Base-by-base conservation (phyloP, 2,888 invertebrate species). In the Trissonchulus sp. region DNA sequence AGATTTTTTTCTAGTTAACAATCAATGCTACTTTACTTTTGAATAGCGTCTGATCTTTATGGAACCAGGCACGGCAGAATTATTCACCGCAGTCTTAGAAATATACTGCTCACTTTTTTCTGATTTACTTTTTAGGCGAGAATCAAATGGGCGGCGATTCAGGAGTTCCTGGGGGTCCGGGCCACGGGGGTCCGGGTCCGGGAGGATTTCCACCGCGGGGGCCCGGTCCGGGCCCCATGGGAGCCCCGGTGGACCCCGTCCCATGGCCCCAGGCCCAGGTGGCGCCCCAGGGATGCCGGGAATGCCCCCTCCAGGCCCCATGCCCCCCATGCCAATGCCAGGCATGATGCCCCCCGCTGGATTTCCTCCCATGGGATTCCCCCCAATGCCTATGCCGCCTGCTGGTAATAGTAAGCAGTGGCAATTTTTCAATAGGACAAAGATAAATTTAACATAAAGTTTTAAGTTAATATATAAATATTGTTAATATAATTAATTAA, bases 321-420 rank as follows among this genome's bases (percentile, higher is more conserved):
- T n/a, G n/a, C n/a, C n/a, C n/a, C n/a, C n/a, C n/a, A n/a, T n/a
- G n/a, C n/a, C n/a, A n/a, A n/a, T n/a, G 15, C 15, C 15, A 48
- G 18, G 8, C 15, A 48, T 48, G 48, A 30, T 23, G 31, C 65
- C 65, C 3, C 65, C 65, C 28, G n/a, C n/a, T 28, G 31, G 28
- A 3, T 23, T 23, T 63, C 28, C 65, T 63, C 28, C 28, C 15
- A 30, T 23, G 65, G 69, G 69, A 3, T 69, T 23, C 28, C 69
- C 69, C 8, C 33, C 69, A 15, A 28, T 69, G 18, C 18, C 18
- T 15, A 18, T 30, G 3, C 65, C 65, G 30, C 28, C 8, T 28
- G 28, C 35, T 78, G 77, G 18, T 79, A 73, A n/a, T 76, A 76
- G 30, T 48, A 76, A 76, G 0, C 75, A 77, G 74, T 72, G 69